Percentiles rank a stretch among this genome's conserved stretches.
Conservation (phyloP, 2,113 vertebrate species). For the Craseonycteris thonglongyai region DNA sequence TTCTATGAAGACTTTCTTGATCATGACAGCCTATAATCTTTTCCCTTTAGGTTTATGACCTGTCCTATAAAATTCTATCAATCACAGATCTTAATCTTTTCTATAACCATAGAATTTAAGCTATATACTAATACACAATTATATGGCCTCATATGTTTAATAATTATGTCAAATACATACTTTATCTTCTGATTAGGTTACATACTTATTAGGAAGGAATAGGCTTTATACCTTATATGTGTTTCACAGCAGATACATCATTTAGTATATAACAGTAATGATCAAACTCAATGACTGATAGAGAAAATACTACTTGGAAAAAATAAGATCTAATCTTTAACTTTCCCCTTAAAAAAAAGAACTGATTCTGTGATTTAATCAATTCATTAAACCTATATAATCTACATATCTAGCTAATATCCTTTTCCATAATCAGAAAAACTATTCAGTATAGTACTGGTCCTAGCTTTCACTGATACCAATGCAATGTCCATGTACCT, state of each 20-base stretch:
- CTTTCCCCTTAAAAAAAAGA: neutral
- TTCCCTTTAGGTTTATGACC: neutral
- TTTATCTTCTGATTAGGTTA: conserved; percentile 17
- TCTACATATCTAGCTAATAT: neutral
- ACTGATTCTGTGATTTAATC: neutral
- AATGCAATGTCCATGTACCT: neutral
- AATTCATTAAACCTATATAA: neutral
- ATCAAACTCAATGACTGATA: neutral
- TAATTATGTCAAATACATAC: neutral
- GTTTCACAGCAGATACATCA: neutral
- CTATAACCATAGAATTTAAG: neutral
- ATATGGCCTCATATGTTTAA: neutral
- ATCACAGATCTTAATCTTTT: neutral
- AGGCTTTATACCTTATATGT: neutral
- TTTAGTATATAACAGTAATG: neutral
- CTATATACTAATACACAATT: neutral
- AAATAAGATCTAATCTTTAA: neutral
- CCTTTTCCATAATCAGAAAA: conserved; percentile 22
- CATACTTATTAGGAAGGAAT: neutral
- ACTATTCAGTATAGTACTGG: neutral
- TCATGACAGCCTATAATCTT: neutral
- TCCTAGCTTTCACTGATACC: neutral
- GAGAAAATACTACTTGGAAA: conserved; percentile 11
- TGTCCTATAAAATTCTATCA: neutral
- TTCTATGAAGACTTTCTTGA: neutral